Percentiles rank a stretch among this genome's conserved stretches.
phyloP scores from a whole-genome alignment of 2,113 vertebrate species.

The Seriola aureovittata region DNA sequence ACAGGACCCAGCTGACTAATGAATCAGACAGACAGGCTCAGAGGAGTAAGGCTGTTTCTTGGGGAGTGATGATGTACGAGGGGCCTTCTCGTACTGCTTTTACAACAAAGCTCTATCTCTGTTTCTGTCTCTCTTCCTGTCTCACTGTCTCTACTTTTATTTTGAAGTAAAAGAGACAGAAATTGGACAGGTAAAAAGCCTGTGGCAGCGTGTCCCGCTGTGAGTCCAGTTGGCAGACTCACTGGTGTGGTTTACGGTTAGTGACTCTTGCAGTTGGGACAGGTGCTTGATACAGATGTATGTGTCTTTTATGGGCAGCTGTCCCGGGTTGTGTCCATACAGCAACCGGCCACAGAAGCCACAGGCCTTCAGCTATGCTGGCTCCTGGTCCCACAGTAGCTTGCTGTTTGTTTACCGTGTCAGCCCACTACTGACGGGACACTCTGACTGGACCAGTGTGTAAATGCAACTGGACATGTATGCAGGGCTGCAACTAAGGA shows the following conservation, averaged over 20 bases:
- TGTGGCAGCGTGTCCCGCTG: constrained; percentile 27
- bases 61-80: constrained; percentile 56
- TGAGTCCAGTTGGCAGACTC: constrained; percentile 47
- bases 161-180: constrained; percentile 5
- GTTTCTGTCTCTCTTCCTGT: constrained; percentile 13
- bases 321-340: constrained; percentile 71
- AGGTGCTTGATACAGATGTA: constrained; percentile 75
- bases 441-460: constrained; percentile 37
- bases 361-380: constrained; percentile 65
- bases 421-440: constrained; percentile 52
- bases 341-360: constrained; percentile 73
- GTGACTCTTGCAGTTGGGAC: constrained; percentile 61
- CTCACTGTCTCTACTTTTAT: constrained; percentile 10
- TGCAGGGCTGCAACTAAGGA: background rate
- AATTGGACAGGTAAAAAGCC: constrained; percentile 16
- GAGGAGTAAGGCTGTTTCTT: constrained; percentile 55
- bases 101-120: constrained; percentile 21
- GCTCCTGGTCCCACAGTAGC: constrained; percentile 62
- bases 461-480: constrained; percentile 39
- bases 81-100: constrained; percentile 19
- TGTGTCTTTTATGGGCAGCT: constrained; percentile 71
- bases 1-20: constrained; percentile 71
- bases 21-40: constrained; percentile 65
- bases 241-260: constrained; percentile 61
- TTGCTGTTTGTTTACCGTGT: constrained; percentile 74